Conservation (phyloP, 2,888 invertebrate genomes). For the Argynnis bischoffii region DNA sequence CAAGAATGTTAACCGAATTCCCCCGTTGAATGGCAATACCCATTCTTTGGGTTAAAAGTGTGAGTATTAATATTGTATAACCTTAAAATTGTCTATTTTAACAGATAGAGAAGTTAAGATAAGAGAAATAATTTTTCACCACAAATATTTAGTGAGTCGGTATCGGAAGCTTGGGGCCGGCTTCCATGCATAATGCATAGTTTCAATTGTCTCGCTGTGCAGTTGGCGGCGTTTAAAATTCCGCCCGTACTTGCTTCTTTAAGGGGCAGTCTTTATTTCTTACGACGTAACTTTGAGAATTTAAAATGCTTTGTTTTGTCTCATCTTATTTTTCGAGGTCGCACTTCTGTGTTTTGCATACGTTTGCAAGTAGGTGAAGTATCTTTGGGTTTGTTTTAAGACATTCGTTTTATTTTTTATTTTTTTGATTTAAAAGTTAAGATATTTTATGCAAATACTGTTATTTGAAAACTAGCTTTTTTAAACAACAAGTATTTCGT, state of each 20-base stretch:
- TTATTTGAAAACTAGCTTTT: no score
- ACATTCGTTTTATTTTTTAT: neutral
- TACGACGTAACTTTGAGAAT: constrained; percentile 38
- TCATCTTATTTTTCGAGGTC: constrained; percentile 27
- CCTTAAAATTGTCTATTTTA: neutral
- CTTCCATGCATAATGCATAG: constrained; percentile 68
- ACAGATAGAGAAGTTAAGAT: neutral
- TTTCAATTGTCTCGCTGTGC: constrained; percentile 62
- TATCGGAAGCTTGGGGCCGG: constrained; percentile 36
- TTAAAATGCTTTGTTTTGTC: constrained; percentile 30
- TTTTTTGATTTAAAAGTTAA: no score
- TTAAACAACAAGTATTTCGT: no score
- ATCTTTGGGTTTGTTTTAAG: constrained; percentile 1
- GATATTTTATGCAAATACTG: no score
- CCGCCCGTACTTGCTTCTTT: constrained; percentile 50
- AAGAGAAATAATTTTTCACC: constrained; percentile 42
- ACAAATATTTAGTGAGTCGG: constrained; percentile 53
- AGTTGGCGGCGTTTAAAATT: constrained; percentile 58
- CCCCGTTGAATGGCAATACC: no score
- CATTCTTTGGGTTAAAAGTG: no score
- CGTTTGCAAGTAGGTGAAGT: constrained; percentile 5
- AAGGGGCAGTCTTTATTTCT: constrained; percentile 39
- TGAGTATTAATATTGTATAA: neutral
- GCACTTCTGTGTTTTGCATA: constrained; percentile 21
- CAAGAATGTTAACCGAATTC: no score